A percentile compares a stretch with the other conserved stretches of the same genome.
Evolutionary conservation across 2,113 vertebrate species (phyloP).

Genomic region (Nycticebus coucang): DNA sequence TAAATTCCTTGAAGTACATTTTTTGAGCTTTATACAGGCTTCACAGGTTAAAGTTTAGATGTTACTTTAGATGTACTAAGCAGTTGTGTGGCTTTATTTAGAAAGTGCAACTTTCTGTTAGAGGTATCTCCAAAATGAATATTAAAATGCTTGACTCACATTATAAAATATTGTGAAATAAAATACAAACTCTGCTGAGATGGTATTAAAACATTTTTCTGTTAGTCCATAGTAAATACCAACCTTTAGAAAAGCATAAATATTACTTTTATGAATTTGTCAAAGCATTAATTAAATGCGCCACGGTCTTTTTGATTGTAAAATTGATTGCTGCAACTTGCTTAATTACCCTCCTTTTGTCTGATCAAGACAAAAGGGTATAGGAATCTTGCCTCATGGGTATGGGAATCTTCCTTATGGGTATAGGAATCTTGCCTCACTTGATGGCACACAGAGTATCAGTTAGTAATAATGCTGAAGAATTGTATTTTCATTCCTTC

Average conservation of each 20-base stretch:
- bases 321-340: conserved; percentile 2
- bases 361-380: background rate
- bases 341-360: background rate
- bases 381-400: background rate
- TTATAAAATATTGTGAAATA: conserved; percentile 5
- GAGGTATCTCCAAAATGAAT: background rate
- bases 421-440: background rate
- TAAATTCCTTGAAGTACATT: background rate
- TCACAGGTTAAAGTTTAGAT: background rate
- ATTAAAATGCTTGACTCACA: background rate
- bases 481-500: background rate
- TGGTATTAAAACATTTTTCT: background rate
- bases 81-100: background rate
- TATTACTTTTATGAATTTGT: background rate
- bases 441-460: background rate
- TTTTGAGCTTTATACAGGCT: background rate
- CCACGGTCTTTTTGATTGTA: background rate
- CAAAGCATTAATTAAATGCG: background rate
- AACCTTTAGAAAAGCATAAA: background rate
- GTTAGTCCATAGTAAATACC: background rate
- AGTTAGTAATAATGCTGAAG: background rate
- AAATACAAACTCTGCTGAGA: background rate
- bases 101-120: conserved; percentile 11
- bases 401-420: background rate
- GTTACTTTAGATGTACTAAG: background rate